Evolutionary conservation across 1,140 invertebrate genomes (phyloP).

Genomic region (Drosophila athabasca): DNA sequence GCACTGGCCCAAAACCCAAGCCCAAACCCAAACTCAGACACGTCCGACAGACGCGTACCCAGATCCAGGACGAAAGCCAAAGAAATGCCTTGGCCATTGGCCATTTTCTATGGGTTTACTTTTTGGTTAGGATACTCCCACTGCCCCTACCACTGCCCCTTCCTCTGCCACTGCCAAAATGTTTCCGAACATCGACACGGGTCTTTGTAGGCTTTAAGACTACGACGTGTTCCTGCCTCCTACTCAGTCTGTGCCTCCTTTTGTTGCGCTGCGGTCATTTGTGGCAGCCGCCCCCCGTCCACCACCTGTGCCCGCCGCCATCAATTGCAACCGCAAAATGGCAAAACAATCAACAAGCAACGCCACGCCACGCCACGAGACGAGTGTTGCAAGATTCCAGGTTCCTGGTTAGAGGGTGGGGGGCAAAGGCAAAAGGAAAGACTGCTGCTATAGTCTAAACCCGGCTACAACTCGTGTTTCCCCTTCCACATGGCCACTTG

Average conservation of each 20-base stretch:
- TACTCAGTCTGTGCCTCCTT: constrained; percentile 3
- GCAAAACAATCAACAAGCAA: constrained; percentile 78
- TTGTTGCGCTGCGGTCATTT: constrained; percentile 32
- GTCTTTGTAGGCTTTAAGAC: constrained; percentile 40
- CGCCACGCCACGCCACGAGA: constrained; percentile 15
- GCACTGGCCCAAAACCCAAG: not conserved
- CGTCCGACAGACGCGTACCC: constrained; percentile 1
- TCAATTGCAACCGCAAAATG: constrained; percentile 71
- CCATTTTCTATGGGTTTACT: constrained; percentile 34
- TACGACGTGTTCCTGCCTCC: not conserved
- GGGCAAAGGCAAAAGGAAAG: not conserved
- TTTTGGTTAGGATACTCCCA: constrained; percentile 10
- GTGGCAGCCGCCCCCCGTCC: not conserved
- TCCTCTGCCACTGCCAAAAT: constrained; percentile 5
- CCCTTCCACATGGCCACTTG: no score
- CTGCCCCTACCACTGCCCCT: not conserved
- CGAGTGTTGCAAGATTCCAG: constrained; percentile 50
- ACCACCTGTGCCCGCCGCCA: constrained; percentile 39
- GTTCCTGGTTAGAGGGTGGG: not conserved
- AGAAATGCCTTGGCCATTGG: constrained; percentile 42
- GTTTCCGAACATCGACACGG: not conserved
- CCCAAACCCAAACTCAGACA: no score
- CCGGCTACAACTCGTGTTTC: not conserved
- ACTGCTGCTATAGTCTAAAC: constrained; percentile 7
- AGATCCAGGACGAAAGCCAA: constrained; percentile 31